Base-by-base conservation (phyloP, 2,113 vertebrate genomes). In the Callorhinus ursinus region DNA sequence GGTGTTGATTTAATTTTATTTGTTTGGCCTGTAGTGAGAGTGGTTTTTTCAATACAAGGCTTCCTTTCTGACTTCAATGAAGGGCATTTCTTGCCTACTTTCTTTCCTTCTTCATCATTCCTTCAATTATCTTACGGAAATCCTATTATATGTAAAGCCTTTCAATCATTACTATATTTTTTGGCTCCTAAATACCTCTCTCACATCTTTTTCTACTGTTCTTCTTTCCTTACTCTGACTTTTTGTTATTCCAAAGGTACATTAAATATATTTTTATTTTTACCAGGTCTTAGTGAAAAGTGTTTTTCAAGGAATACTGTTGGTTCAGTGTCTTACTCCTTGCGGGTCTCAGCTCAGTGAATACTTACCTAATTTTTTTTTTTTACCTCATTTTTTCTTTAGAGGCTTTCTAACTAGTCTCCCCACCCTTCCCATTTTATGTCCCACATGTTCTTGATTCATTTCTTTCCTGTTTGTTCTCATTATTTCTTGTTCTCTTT, bases 21-120 rank as follows among this genome's bases (percentile, higher is more conserved):
- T 42, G 18, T 39, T 33, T 2, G 0, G 26, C 31, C 33, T 31
- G 2, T 65, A 22, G 1, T 31, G 7, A 14, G 3, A 77, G 46
- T 77, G 33, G 14, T 69, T 42, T 63, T 53, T 63, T 36, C 28
- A 53, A 31, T 31, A 6, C 1, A 3, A 76, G 8, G 33, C 2
- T 61, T 63, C 18, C 22, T 36, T 71, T 63, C n/a, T 76, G 33
- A 67, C 49, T 76, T 46, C 10, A 42, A 1, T 63, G 28, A 39
- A 63, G 4, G 18, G 65, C 49, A 28, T 57, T 55, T 31, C 18
- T 31, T 74, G 53, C 8, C 9, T n/a, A 4, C 19, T 82, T 74
- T 46, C 63, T 88, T 49, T 81, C 8, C 46, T 39, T 85, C 36
- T 76, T 2, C 31, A 51, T 12, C 0, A 7, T n/a, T 86, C 51